Base-by-base conservation (phyloP, 2,797 vertebrate genomes). In the Neosalanx taihuensis region DNA sequence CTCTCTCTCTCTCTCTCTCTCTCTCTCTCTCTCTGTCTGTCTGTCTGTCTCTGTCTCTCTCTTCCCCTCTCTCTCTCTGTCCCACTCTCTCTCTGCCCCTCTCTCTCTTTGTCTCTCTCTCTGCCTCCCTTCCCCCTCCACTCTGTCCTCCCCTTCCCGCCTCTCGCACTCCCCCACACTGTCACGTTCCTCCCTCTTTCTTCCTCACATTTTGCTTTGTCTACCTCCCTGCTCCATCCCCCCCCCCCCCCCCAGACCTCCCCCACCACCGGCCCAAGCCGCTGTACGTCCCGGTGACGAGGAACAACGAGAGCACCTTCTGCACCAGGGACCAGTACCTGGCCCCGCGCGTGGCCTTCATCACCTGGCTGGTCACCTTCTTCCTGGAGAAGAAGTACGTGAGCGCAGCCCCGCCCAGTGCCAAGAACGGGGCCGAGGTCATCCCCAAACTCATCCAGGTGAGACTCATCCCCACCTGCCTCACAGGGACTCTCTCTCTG, bases 331-430 rank as follows among this genome's bases (percentile, higher is more conserved):
- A 98, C 84, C 97, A 97, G 57, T 97, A 95, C 80, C 94, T 99
- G 92, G 94, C 95, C 75, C 96, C 98, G 77, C 95, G 97, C 30
- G 97, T 99, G 84, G 92, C 94, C 86, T 99, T 99, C 83, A 99
- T 99, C 92, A 97, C 94, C 80, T 99, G 97, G 98, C 92, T 99
- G 56, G 96, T 99, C 89, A 98, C 95, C 77, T 99, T 99, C 92
- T 99, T 99, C 93, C 95, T 98, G 88, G 97, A 99, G 92, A 98
- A 98, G 90, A 99, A 98, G 88, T 97, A 96, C 59, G 87, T 96
- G 84, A 93, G 93, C 88, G 89, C 94, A 83, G 80, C 89, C 69
- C 86, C 82, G 79, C 95, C 93, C 83, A 93, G 85, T 84, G 85
- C 93, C 75, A 98, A 95, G 92, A 99, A 98, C 46, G 96, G 96